Evolutionary conservation across 2,113 vertebrate genomes (phyloP).

Genomic region (Protobothrops flavoviridis): DNA sequence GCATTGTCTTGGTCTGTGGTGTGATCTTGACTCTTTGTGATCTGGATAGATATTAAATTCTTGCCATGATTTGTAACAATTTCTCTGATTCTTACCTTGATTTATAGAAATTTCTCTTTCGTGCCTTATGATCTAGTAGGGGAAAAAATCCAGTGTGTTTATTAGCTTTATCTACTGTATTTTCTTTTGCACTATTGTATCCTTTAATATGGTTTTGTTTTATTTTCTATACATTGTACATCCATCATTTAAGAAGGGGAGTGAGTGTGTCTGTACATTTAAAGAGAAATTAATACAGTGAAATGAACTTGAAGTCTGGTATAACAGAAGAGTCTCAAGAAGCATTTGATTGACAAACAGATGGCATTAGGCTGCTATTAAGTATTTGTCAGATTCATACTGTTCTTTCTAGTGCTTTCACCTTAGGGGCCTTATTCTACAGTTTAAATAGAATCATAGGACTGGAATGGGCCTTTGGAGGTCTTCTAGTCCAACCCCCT

Average conservation of each 20-base stretch:
- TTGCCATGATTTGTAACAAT: not conserved
- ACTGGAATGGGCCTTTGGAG: too few species aligned
- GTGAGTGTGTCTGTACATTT: not conserved
- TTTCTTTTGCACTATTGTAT: not conserved
- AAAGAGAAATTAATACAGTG: not conserved
- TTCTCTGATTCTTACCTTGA: not conserved
- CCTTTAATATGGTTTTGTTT: conserved; percentile 7
- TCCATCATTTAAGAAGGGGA: not conserved
- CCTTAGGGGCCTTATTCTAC: not conserved
- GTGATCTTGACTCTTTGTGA: not conserved
- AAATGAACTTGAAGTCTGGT: not conserved
- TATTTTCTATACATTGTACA: conserved; percentile 8
- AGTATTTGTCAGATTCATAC: not conserved
- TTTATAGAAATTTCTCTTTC: not conserved
- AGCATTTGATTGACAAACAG: not conserved
- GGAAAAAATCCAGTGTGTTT: not conserved
- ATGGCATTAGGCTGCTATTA: not conserved
- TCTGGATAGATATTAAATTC: not conserved
- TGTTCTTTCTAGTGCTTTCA: not conserved
- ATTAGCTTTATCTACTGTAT: not conserved
- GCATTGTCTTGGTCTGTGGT: not conserved
- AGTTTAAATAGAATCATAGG: too few species aligned
- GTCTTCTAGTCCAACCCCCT: too few species aligned
- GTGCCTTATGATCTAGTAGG: not conserved
- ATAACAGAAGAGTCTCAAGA: conserved; percentile 3